phyloP scores from a whole-genome alignment of 2,113 vertebrate species.

The Dasyornis broadbenti region DNA sequence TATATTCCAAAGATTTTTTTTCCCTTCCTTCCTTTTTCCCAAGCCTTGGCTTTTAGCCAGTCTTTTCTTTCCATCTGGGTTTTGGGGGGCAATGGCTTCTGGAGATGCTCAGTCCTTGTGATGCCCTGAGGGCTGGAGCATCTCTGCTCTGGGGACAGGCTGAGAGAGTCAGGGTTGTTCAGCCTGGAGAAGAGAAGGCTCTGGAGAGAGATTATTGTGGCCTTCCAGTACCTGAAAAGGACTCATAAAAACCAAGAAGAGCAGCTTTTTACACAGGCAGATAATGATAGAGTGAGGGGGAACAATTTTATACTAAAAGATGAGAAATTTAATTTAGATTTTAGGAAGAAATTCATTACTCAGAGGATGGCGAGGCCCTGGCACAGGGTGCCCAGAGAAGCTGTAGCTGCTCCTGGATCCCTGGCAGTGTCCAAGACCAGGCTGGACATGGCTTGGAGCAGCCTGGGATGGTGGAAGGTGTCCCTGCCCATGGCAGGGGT shows the following conservation, averaged over 20 bases:
- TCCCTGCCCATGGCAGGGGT: too few relatives aligned
- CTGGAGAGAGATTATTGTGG: neutral
- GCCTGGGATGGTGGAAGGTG: neutral
- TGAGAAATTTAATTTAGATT: neutral
- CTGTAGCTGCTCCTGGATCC: neutral
- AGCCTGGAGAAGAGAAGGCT: neutral
- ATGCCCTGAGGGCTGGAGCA: neutral
- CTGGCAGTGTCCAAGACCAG: neutral
- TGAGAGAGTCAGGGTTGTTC: neutral
- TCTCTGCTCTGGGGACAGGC: neutral
- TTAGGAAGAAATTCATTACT: neutral
- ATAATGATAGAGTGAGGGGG: neutral
- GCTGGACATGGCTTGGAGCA: rapidly evolving
- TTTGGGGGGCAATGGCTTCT: neutral
- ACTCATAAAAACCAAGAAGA: neutral
- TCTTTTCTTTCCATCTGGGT: neutral
- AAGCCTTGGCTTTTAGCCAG: neutral
- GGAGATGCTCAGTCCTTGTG: neutral
- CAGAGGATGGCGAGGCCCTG: neutral
- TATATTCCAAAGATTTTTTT: neutral
- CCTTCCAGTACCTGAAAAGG: neutral
- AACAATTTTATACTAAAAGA: neutral
- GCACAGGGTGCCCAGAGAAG: neutral
- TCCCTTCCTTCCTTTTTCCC: neutral
- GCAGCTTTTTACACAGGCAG: neutral